These are phyloP conservation scores for Artibeus jamaicensis DNA, from an alignment of 2,797 vertebrate species.

Conservation along the genomic window DNA sequence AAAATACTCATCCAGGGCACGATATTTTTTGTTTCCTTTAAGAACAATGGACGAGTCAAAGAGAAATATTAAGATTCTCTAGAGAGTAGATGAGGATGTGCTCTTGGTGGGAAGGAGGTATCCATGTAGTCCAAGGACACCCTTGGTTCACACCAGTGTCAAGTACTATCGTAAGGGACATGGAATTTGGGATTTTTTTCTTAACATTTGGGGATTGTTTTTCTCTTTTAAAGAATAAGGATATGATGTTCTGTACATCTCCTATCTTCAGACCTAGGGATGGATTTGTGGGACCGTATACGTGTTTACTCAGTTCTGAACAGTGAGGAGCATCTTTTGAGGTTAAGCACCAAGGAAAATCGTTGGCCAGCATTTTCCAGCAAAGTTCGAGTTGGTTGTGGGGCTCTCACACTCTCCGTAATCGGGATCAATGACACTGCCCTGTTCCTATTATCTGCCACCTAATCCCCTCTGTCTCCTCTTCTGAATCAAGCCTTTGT, in stretches of 20 bases:
- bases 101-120: background rate
- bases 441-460: background rate
- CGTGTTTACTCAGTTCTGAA: background rate
- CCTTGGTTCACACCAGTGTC: background rate
- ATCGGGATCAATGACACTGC: background rate
- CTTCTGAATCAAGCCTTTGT: background rate
- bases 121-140: accelerated
- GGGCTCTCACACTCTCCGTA: background rate
- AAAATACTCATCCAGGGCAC: background rate
- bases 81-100: background rate
- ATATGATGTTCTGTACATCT: background rate
- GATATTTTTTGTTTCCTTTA: background rate
- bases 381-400: background rate
- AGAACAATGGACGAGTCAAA: background rate
- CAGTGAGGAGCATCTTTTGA: background rate
- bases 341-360: background rate
- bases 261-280: background rate
- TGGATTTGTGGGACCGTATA: background rate
- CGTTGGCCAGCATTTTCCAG: background rate
- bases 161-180: background rate
- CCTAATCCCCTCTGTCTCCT: background rate
- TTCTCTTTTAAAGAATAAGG: background rate
- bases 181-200: background rate
- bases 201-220: background rate
- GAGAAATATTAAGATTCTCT: background rate